These are phyloP conservation scores for Macrosiphum euphorbiae DNA, from an alignment of 2,888 invertebrate genomes.

Conservation along the genomic window DNA sequence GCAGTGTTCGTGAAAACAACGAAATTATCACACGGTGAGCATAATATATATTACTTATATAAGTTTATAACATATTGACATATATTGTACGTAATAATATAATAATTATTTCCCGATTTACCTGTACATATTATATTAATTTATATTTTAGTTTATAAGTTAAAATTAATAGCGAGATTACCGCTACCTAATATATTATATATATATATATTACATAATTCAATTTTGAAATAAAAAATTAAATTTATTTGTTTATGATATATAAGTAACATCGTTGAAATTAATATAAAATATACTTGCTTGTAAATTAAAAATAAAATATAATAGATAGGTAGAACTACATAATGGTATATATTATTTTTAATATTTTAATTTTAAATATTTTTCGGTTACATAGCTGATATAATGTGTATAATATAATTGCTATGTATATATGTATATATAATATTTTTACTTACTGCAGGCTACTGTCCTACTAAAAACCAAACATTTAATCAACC, in stretches of 20 bases:
- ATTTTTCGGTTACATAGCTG: background rate
- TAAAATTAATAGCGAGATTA: background rate
- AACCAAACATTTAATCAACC: background rate
- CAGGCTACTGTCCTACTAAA: background rate
- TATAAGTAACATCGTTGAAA: background rate
- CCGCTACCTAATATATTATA: background rate
- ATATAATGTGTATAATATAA: background rate
- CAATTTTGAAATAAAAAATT: background rate
- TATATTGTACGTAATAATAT: background rate
- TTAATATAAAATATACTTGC: background rate
- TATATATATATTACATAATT: background rate
- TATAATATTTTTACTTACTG: background rate
- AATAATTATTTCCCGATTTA: background rate
- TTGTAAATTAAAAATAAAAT: background rate
- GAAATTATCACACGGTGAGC: conserved; percentile 29
- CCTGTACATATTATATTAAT: background rate
- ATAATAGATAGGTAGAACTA: too few species aligned
- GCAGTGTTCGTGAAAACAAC: conserved; percentile 37
- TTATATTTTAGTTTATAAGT: background rate
- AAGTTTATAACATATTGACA: background rate
- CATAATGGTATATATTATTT: background rate
- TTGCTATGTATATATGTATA: background rate
- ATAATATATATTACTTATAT: conserved; percentile 4
- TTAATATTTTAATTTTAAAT: too few species aligned
- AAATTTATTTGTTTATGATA: background rate